Evolutionary conservation across 2,888 invertebrate species (phyloP), one percentile per base, ranked within the genome.

Genomic region (Apamea epomidion): DNA sequence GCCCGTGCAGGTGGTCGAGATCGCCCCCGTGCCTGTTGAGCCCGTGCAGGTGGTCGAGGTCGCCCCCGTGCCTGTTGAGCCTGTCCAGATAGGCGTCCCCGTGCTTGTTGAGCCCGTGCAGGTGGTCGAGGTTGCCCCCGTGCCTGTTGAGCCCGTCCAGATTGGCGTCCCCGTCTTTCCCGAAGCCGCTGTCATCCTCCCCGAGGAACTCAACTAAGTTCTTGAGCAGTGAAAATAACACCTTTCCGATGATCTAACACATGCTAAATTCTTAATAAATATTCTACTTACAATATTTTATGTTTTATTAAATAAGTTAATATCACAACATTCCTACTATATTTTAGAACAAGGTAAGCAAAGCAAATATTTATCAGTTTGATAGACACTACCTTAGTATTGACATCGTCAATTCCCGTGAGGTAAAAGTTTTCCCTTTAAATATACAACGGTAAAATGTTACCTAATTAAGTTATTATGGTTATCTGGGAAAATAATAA

Each of bases 131-230:
- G 76, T 80, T 32, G 75, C 74, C 14, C 90, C 89, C 64, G 85
- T 89, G 70, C 76, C 84, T n/a, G 87, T 85, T 0, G 91, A 88
- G 80, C 89, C 89, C 86, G 88, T 89, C 48, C 54, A 87, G 82
- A 82, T 91, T 74, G 91, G 82, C 3, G 81, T 84, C 64, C 88
- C 90, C 81, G 45, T 87, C 80, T 18, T 90, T 73, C 89, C 91
- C 67, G 54, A 78, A 10, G 87, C 91, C 79, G 91, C 85, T 7
- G 85, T 91, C 77, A 69, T 83, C 58, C 91, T 91, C 75, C 91
- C 91, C 71, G 91, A 89, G 16, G 73, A 80, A 10, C 91, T 91
- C 51, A 91, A 91, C 91, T 91, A 89, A 91, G 25, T 29, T 29
- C 10, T 14, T 73, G 37, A 73, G 21, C 32, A 65, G 37, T 70